A percentile compares a stretch with the other conserved stretches of the same genome.
These are phyloP conservation scores for Drosophila quadrilineata DNA, from an alignment of 1,140 invertebrate genomes.

Conservation along the genomic window DNA sequence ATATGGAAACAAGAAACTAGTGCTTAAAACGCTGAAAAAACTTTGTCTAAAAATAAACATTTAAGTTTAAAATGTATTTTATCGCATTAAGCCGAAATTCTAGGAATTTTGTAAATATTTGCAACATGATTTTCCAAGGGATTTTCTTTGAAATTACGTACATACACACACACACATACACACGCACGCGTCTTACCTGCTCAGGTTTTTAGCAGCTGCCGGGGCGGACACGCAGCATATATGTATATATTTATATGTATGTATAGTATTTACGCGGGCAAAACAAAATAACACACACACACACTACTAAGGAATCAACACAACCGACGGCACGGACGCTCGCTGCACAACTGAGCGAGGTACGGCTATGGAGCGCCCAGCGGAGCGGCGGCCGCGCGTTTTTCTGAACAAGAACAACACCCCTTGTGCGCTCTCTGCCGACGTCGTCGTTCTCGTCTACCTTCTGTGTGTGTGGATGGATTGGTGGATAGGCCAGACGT, in stretches of 20 bases:
- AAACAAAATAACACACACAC: conserved; percentile 39
- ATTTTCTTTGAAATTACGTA: conserved; percentile 15
- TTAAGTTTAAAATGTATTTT: conserved; percentile 9
- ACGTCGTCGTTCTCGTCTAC: not conserved
- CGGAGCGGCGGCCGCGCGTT: conserved; percentile 61
- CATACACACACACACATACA: too few species aligned
- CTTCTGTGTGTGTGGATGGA: too few species aligned
- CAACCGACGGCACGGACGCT: conserved; percentile 72
- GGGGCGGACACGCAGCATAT: conserved; percentile 43
- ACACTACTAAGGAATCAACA: conserved; percentile 37
- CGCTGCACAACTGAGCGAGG: conserved; percentile 68
- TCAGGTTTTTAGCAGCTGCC: conserved; percentile 26
- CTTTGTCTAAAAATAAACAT: conserved; percentile 63
- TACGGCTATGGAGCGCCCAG: conserved; percentile 54
- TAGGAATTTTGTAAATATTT: not conserved
- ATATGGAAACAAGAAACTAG: conserved; percentile 26
- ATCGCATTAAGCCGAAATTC: not conserved
- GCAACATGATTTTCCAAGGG: conserved; percentile 1
- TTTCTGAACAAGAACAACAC: conserved; percentile 54
- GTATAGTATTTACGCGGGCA: conserved; percentile 74
- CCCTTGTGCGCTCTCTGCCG: conserved; percentile 29
- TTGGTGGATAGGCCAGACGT: conserved; percentile 33
- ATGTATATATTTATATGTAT: too few species aligned
- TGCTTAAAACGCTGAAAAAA: too few species aligned
- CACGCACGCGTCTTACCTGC: conserved; percentile 40